Evolutionary conservation across 1,140 invertebrate species (phyloP), one percentile per base, ranked within the genome.

Genomic region (Lethocerus indicus): DNA sequence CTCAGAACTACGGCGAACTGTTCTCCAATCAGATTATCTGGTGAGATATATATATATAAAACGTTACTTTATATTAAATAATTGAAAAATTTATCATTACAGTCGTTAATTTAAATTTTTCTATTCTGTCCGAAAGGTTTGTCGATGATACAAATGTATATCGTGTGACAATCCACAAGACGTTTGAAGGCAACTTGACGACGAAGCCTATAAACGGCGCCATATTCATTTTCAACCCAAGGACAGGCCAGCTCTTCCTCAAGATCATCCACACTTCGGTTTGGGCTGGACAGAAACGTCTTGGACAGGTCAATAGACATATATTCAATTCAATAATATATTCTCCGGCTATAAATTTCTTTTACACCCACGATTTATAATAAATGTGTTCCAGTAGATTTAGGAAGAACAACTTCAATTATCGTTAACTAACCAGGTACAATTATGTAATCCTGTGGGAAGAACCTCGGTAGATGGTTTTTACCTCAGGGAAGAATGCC

Each of bases 1-100:
- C 92, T 39, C 96, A 99, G 68, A 99, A 99, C 68, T 99, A 99
- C 59, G 94, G 95, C 54, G 96, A 99, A 65, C 70, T 99, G 1
- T 99, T 99, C 69, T 95, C 90, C 0, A 98, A 99, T 70, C 96
- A 99, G 66, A 99, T 98, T 57, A 98, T 98, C 66, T 98, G 95
- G 95, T 73, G 56, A 71, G 51, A 35, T 40, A 42, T 14, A 24
- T 21, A 25, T 44, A 27, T 36, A 7, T 36, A 18, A 36, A 36
- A n/a, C n/a, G n/a, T n/a, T n/a, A n/a, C n/a, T n/a, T n/a, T n/a
- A n/a, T n/a, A n/a, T n/a, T n/a, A n/a, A n/a, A n/a, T n/a, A n/a
- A n/a, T n/a, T n/a, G n/a, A n/a, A n/a, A n/a, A n/a, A n/a, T n/a
- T n/a, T n/a, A 40, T 7, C 35, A 26, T 18, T 44, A 24, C 23